These are phyloP conservation scores for Loripinus fragilis DNA, from an alignment of 2,888 invertebrate species.

Conservation along the genomic window DNA sequence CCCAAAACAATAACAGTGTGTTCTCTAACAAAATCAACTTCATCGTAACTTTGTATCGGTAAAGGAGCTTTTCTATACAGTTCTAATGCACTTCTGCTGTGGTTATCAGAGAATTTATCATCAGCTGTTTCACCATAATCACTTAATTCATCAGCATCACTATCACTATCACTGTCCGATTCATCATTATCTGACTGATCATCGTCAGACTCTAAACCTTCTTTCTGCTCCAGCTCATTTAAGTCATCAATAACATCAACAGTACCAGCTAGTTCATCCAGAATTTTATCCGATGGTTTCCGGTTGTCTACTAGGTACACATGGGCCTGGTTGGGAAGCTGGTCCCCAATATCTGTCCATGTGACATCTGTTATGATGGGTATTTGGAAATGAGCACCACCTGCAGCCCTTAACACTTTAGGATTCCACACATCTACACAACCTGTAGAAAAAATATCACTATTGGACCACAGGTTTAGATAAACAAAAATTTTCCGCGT, in stretches of 20 bases:
- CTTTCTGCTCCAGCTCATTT: conserved; percentile 25
- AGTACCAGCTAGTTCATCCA: conserved; percentile 26
- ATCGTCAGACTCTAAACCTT: conserved; percentile 9
- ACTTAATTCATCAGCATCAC: conserved; percentile 5
- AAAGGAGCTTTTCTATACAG: conserved; percentile 60
- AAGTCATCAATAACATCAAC: conserved; percentile 39
- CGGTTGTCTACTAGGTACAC: conserved; percentile 65
- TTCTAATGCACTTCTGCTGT: conserved; percentile 10
- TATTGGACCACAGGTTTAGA: too few species aligned
- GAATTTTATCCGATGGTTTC: conserved; percentile 31
- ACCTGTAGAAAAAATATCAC: conserved; percentile 84
- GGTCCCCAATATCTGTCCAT: conserved; percentile 87
- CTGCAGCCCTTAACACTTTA: conserved; percentile 93
- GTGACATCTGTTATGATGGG: conserved; percentile 87
- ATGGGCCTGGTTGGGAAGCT: conserved; percentile 84
- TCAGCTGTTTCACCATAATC: conserved; percentile 35
- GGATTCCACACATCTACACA: conserved; percentile 95
- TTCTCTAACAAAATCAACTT: conserved; percentile 47
- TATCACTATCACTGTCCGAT: conserved; percentile 5
- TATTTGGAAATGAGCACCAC: conserved; percentile 93
- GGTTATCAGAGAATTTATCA: conserved; percentile 12
- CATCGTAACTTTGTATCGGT: conserved; percentile 57
- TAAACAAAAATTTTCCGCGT: too few species aligned
- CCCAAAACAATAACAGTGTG: conserved; percentile 90
- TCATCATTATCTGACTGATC: not conserved